Percentiles rank a stretch among this genome's conserved stretches.
Conservation (phyloP, 2,797 vertebrate species). For the Phyllotis vaccarum region DNA sequence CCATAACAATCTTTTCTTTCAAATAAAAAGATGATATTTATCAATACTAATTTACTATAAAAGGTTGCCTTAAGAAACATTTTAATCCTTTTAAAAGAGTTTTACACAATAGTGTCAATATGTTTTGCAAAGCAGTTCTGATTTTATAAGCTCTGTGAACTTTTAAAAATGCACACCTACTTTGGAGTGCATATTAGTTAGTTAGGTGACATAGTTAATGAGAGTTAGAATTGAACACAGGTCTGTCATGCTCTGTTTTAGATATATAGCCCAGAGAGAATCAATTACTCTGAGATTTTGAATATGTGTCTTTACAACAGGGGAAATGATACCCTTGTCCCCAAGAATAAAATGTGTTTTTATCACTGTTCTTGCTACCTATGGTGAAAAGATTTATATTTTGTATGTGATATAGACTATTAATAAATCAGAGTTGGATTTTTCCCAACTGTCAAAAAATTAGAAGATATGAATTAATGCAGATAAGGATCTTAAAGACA, state of each 20-base stretch:
- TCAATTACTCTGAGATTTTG: not conserved
- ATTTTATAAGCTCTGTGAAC: not conserved
- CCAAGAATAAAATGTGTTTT: not conserved
- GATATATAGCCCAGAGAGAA: not conserved
- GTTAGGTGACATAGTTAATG: not conserved
- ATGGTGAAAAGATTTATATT: not conserved
- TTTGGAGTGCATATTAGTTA: not conserved
- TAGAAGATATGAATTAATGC: not conserved
- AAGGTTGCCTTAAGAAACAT: not conserved
- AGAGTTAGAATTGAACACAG: not conserved
- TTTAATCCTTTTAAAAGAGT: conserved; percentile 31
- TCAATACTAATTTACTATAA: not conserved
- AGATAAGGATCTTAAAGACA: conserved; percentile 6
- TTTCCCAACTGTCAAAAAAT: not conserved
- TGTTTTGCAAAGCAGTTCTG: not conserved
- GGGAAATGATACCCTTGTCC: fast-evolving
- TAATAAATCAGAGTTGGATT: not conserved
- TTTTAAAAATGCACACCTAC: not conserved
- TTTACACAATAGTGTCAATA: not conserved
- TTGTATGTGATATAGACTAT: too few species aligned
- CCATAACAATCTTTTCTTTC: not conserved
- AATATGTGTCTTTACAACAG: not conserved
- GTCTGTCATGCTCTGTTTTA: not conserved
- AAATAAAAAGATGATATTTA: not conserved
- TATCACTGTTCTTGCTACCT: not conserved